These are phyloP conservation scores for Zhuqinia jingwanae DNA, from an alignment of 2,888 invertebrate genomes.

Conservation along the genomic window DNA sequence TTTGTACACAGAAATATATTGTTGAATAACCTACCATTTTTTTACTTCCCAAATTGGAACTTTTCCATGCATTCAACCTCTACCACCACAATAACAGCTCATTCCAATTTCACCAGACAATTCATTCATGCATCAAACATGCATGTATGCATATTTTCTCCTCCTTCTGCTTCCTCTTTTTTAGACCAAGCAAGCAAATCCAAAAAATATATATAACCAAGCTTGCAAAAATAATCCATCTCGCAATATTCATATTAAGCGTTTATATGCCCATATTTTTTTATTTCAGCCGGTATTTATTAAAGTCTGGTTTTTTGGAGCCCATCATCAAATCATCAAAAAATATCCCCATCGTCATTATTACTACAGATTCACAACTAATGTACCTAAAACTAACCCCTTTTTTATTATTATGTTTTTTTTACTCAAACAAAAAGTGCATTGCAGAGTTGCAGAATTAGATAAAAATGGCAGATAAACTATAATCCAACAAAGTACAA, in stretches of 20 bases:
- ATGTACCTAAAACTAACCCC: neutral
- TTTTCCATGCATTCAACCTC: constrained; percentile 2
- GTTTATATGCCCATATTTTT: neutral
- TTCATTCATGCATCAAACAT: constrained; percentile 4
- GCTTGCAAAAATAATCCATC: neutral
- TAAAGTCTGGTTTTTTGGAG: too few relatives aligned
- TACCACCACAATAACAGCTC: constrained; percentile 5
- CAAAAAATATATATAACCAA: neutral
- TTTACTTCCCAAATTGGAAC: constrained; percentile 32
- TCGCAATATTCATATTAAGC: neutral
- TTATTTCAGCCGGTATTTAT: neutral
- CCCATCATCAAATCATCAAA: neutral
- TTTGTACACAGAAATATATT: too few relatives aligned
- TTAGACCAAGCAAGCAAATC: neutral
- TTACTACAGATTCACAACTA: neutral
- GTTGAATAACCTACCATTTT: neutral
- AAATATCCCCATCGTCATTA: neutral
- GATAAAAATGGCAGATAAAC: constrained; percentile 14
- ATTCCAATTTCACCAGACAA: constrained; percentile 5
- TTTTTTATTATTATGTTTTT: neutral
- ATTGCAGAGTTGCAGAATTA: constrained; percentile 39
- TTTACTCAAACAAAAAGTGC: constrained; percentile 12
- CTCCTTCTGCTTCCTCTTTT: neutral
- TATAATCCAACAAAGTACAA: too few relatives aligned
- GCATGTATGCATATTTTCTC: neutral